phyloP scores from a whole-genome alignment of 1,140 invertebrate species.

The Calosoma granatense region DNA sequence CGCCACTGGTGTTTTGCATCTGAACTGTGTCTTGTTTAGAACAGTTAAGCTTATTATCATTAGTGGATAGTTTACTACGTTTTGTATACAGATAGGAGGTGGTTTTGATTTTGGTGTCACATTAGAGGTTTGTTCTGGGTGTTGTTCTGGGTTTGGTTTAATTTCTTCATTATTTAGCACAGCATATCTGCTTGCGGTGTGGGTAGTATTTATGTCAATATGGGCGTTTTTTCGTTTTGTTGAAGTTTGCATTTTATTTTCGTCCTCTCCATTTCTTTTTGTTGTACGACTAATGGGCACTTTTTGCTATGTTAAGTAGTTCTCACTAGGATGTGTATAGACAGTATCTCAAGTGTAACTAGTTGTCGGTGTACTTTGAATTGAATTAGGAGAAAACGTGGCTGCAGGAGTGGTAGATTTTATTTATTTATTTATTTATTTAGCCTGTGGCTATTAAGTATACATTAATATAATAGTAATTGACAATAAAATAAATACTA shows the following conservation, averaged over 20 bases:
- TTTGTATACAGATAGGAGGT: not conserved
- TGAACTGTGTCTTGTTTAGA: not conserved
- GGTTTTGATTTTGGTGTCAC: not conserved
- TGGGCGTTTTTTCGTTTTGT: too few species aligned
- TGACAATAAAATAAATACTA: too few species aligned
- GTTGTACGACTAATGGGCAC: not conserved
- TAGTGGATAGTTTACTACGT: not conserved
- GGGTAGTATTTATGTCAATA: not conserved
- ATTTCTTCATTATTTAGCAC: not conserved
- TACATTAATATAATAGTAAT: too few species aligned
- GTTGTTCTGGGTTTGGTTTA: not conserved
- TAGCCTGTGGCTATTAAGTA: too few species aligned
- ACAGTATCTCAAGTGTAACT: not conserved
- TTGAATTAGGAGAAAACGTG: too few species aligned
- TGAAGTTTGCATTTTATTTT: too few species aligned
- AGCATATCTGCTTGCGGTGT: too few species aligned
- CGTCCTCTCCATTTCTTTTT: not conserved
- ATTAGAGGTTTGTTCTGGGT: not conserved
- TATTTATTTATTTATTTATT: too few species aligned
- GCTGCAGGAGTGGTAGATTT: too few species aligned
- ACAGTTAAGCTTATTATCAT: not conserved
- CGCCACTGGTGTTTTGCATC: not conserved
- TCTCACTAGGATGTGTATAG: not conserved
- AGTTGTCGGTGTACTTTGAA: too few species aligned
- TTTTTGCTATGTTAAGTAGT: not conserved